Base-by-base conservation (phyloP, 2,797 vertebrate species). In the Aulostomus chinensis region DNA sequence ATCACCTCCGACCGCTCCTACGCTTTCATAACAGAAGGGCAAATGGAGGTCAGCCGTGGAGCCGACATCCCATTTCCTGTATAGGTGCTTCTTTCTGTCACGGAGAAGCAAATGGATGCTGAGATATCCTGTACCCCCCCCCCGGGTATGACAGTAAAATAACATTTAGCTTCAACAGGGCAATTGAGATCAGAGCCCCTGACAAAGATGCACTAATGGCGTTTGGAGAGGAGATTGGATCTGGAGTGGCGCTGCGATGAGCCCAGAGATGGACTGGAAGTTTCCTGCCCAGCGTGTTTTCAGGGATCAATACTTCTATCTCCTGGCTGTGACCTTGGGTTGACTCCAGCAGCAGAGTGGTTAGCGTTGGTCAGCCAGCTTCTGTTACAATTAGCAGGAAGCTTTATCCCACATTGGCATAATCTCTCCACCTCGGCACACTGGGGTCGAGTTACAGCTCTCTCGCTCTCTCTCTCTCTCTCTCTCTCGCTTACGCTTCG, bases 371-470 rank as follows among this genome's bases (percentile, higher is more conserved):
- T 89, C 85, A 90, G 81, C 76, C 56, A 56, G 90, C 86, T 91
- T 91, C 86, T 73, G 85, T 93, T 92, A 91, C 90, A 89, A 88
- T 91, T 90, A 91, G 80, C 81, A 83, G 85, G 88, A 89, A 89
- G 81, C 80, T 90, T 86, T 71, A 88, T 89, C 84, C 86, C 79
- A 74, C 76, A 39, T 56, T 63, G 80, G 76, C 69, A 80, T 75
- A 75, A 71, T 63, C 60, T 53, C 56, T 53, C 51, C 32, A 70
- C 49, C 50, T 25, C 57, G 35, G 40, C 61, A 25, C 61, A 60
- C 38, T 29, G 47, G 68, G 81, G 51, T 92, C 84, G 72, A 51
- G 81, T 93, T 93, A 86, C 91, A n/a, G 49, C 54, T 26, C 53
- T 47, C 39, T 56, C 17, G 9, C 14, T 47, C 26, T 35, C 40